Percentiles rank a stretch among this genome's conserved stretches.
Conservation (phyloP, 2,113 vertebrate species). For the Brachyhypopomus occidentalis region DNA sequence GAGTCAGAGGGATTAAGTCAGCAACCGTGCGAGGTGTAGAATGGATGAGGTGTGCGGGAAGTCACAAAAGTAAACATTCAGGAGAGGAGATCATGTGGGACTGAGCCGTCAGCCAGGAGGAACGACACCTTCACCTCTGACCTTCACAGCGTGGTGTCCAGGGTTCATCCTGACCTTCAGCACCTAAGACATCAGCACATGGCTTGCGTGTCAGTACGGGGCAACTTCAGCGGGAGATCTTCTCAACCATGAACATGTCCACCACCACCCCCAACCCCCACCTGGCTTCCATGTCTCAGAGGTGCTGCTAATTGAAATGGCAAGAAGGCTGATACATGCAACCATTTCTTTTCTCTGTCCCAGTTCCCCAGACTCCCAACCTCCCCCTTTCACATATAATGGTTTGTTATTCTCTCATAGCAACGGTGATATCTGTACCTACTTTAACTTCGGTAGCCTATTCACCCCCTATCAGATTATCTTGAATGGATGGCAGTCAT, state of each 20-base stretch:
- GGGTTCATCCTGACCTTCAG: too few relatives aligned
- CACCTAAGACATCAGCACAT: too few relatives aligned
- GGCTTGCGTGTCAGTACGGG: too few relatives aligned
- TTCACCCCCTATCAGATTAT: too few relatives aligned
- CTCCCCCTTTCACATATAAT: background rate
- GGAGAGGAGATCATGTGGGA: background rate
- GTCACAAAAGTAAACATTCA: background rate
- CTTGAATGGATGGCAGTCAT: too few relatives aligned
- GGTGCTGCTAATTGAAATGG: conserved; percentile 39
- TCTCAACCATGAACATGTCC: background rate
- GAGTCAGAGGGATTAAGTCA: background rate
- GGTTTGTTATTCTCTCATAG: background rate
- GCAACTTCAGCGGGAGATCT: background rate
- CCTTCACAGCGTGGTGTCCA: too few relatives aligned
- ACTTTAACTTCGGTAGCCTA: too few relatives aligned
- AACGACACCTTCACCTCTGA: background rate
- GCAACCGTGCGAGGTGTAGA: background rate
- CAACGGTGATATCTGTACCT: background rate
- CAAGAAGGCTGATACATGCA: conserved; percentile 1
- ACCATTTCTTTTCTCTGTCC: conserved; percentile 1
- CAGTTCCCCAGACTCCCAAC: conserved; percentile 1
- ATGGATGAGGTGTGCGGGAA: background rate
- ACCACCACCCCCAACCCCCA: background rate
- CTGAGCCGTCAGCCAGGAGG: background rate
- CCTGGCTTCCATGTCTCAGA: too few relatives aligned